Evolutionary conservation across 1,140 invertebrate genomes (phyloP), one percentile per base, ranked within the genome.

Genomic region (Bombus terrestris): DNA sequence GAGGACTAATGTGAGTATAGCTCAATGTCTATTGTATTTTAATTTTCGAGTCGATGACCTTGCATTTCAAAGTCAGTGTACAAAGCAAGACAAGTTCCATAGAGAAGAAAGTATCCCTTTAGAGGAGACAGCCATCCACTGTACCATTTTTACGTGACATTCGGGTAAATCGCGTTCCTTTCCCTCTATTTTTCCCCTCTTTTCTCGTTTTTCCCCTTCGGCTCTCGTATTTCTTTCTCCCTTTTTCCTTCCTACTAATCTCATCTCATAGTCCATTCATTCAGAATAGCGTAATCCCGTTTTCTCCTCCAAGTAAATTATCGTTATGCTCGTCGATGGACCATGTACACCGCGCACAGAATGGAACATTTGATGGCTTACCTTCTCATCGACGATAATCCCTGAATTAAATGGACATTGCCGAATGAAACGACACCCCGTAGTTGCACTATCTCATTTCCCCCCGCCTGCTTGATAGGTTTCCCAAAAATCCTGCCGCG

Each of bases 1-100:
- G 96, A 91, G 95, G 95, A 91, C 94, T 97, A 91, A 97, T 97
- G 97, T 97, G 96, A 96, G 96, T 94, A 93, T 91, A 88, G 89
- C 72, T 86, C 76, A 10, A 82, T 86, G 83, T 80, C 81, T 41
- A 39, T 77, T 87, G 71, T 71, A 81, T 37, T 89, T 79, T 91
- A 88, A 88, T 89, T 13, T 91, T 88, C 91, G 86, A 89, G 89
- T 89, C 91, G 85, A 91, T 88, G 86, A 92, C 83, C 86, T 91
- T 88, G 91, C 90, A 87, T 92, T 90, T 83, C 82, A 80, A 91
- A 85, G 75, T 86, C 87, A 88, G 85, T 92, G 86, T 90, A 84
- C 78, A 89, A 89, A 91, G 90, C 88, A 88, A 91, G 62, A 76
- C 89, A 76, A 81, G 85, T 88, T 88, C 69, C 82, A 88, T 89